Percentiles rank a stretch among this genome's conserved stretches.
These are phyloP conservation scores for Frankliniella fusca DNA, from an alignment of 2,888 invertebrate genomes.

Conservation along the genomic window DNA sequence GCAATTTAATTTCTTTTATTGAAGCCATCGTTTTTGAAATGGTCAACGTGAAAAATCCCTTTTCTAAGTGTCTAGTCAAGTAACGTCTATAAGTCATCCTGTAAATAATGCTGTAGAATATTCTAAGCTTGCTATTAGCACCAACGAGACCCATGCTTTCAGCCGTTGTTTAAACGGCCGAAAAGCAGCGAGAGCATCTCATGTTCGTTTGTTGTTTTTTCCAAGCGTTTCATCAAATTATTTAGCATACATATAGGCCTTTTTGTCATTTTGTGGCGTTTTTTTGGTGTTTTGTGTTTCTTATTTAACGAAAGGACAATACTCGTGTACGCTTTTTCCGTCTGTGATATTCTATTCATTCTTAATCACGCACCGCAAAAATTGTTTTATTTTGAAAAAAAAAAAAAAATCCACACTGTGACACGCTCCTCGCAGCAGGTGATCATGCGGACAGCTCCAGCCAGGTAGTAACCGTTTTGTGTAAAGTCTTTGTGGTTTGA, in stretches of 20 bases:
- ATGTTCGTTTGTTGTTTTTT: background rate
- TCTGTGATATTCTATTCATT: slow-evolving; percentile 19
- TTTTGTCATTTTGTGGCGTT: slow-evolving; percentile 11
- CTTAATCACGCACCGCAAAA: background rate
- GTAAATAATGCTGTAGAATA: background rate
- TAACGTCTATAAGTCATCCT: background rate
- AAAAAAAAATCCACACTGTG: slow-evolving; percentile 14
- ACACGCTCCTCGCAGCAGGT: slow-evolving; percentile 5
- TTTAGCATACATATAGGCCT: slow-evolving; percentile 17
- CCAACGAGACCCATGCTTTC: background rate
- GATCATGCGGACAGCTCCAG: slow-evolving; percentile 5
- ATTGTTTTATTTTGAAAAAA: background rate
- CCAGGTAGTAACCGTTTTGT: slow-evolving; percentile 16
- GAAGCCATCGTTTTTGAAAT: background rate
- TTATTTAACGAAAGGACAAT: slow-evolving; percentile 13
- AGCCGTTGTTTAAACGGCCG: background rate
- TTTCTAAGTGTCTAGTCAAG: background rate
- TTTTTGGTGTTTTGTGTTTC: slow-evolving; percentile 22
- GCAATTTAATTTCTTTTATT: no score
- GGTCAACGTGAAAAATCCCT: background rate
- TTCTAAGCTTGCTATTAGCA: background rate
- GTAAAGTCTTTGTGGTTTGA: background rate
- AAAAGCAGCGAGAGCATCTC: slow-evolving; percentile 1
- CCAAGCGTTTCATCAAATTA: background rate
- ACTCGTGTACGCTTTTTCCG: slow-evolving; percentile 24